Conservation (phyloP, 2,113 vertebrate genomes). For the Neoarius graeffei region DNA sequence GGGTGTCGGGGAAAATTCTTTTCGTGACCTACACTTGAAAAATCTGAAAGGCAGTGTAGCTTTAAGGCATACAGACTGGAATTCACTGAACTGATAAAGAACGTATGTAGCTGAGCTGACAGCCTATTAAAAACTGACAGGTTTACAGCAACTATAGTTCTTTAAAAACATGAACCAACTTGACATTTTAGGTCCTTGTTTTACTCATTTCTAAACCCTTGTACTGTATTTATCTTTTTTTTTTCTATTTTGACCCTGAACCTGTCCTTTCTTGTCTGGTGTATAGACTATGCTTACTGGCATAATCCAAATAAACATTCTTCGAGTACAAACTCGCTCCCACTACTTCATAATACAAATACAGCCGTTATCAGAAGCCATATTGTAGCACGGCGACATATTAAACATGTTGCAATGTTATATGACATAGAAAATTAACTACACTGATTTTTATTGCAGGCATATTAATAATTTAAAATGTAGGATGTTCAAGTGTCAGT, state of each 20-base stretch:
- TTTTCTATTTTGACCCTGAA: background rate
- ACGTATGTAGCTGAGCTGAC: background rate
- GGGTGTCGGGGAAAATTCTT: too few relatives aligned
- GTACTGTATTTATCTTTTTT: background rate
- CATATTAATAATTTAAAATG: background rate
- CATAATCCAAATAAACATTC: constrained; percentile 12
- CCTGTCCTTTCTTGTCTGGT: background rate
- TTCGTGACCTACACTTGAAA: too few relatives aligned
- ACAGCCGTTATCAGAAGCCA: background rate
- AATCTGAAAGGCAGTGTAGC: too few relatives aligned
- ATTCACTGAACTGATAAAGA: background rate
- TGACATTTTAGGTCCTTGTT: background rate
- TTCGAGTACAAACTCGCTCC: background rate
- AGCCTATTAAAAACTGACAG: background rate
- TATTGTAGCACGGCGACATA: background rate
- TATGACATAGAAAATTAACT: background rate
- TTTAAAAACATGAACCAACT: background rate
- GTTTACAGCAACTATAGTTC: background rate
- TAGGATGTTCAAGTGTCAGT: background rate
- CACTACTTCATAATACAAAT: background rate
- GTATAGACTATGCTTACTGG: background rate
- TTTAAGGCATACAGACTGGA: background rate
- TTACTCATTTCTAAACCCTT: background rate
- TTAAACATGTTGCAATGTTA: background rate
- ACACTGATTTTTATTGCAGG: background rate